Evolutionary conservation across 2,113 vertebrate genomes (phyloP), one percentile per base, ranked within the genome.

Genomic region (Ondatra zibethicus): DNA sequence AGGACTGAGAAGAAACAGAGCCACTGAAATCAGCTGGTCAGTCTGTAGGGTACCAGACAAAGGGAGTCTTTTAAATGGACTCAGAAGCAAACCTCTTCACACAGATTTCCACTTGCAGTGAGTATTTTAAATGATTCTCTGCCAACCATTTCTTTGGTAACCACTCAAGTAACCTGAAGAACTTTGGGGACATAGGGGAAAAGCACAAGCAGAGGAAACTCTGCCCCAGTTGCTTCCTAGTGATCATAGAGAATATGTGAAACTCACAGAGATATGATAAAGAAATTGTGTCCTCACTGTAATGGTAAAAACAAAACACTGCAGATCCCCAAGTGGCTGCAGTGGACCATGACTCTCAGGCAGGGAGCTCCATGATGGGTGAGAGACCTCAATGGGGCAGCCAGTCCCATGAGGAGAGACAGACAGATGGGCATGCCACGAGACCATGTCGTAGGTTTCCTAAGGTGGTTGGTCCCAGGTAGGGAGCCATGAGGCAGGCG

Each of bases 221-320:
- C 76, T 2, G 4, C n/a, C 47, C 14, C 12, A 16, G 0, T 7
- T 16, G 1, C 65, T 25, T 0, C 6, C 50, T 21, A 39, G 17
- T 45, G 91, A 50, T 17, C 21, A 0, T 52, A 45, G 50, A 61
- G 12, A 19, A 11, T 27, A 0, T 1, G 23, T 89, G 78, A 25
- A 73, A 68, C 45, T 31, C 55, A 63, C 1, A 47, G 73, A 29
- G 21, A 90, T 11, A 23, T 33, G 52, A 10, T 78, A 36, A 68
- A 65, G 55, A 75, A 76, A 31, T 21, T 25, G 50, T 29, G 14
- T 23, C 58, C 58, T 58, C 19, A 58, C 58, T 58, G 58, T 58
- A 58, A 58, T 58, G 58, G 19, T 21, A 58, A 58, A 58, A 58
- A 58, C 21, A 58, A 58, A 58, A 58, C 21, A 19, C 58, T 58